Evolutionary conservation across 2,113 vertebrate species (phyloP).

Genomic region (Rhinichthys klamathensis): DNA sequence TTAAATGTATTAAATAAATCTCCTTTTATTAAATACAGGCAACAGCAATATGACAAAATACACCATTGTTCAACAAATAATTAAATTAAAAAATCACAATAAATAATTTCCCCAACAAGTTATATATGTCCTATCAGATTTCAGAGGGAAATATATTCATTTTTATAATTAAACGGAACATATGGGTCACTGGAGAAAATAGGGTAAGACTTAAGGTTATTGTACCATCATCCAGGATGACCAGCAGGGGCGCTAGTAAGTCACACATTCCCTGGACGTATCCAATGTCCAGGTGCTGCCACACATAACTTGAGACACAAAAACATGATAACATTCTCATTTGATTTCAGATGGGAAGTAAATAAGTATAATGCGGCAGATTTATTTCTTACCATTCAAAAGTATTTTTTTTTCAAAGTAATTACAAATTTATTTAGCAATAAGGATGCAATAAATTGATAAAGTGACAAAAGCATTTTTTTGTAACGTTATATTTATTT

Average conservation of each 20-base stretch:
- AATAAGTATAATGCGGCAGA: too few species aligned
- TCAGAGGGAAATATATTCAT: not conserved
- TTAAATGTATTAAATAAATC: too few species aligned
- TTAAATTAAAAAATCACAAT: not conserved
- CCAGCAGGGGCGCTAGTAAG: constrained; percentile 92
- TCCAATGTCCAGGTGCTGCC: constrained; percentile 94
- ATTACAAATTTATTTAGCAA: not conserved
- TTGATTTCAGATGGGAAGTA: too few species aligned
- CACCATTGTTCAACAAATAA: not conserved
- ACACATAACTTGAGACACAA: constrained; percentile 84
- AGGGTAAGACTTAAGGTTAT: constrained; percentile 35
- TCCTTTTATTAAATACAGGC: not conserved
- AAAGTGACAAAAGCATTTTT: not conserved
- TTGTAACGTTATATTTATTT: too few species aligned
- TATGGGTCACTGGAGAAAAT: not conserved
- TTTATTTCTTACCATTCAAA: too few species aligned
- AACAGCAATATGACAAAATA: not conserved
- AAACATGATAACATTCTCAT: too few species aligned
- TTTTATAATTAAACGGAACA: not conserved
- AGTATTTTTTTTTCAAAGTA: too few species aligned
- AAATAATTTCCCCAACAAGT: not conserved
- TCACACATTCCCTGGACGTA: constrained; percentile 99
- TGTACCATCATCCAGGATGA: constrained; percentile 95
- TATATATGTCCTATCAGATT: not conserved
- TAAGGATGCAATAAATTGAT: too few species aligned